Evolutionary conservation across 2,888 invertebrate species (phyloP).

Genomic region (Nemotelus nigrinus): DNA sequence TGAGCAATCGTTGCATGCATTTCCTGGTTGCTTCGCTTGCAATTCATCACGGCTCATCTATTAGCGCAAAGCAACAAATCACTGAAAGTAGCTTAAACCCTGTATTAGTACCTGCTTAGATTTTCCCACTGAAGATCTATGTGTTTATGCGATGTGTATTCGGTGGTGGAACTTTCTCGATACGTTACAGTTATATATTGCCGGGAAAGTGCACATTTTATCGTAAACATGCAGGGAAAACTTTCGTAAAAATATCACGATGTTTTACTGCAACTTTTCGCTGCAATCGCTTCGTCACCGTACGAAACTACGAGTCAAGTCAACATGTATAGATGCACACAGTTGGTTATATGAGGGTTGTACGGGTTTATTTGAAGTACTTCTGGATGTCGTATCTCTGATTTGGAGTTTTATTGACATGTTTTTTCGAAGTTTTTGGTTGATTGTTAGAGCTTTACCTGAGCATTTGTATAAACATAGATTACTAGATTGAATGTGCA

Average conservation of each 20-base stretch:
- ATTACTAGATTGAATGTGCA: neutral
- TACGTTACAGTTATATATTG: slow-evolving; percentile 33
- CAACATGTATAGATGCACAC: too few relatives aligned
- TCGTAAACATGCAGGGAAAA: slow-evolving; percentile 30
- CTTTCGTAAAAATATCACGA: neutral
- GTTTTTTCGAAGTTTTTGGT: slow-evolving; percentile 4
- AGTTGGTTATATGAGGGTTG: neutral
- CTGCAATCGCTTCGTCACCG: neutral
- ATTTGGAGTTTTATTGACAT: slow-evolving; percentile 30
- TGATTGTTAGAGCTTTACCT: slow-evolving; percentile 1
- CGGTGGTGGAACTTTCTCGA: slow-evolving; percentile 21
- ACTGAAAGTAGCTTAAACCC: neutral
- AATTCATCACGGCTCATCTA: neutral
- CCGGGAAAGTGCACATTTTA: slow-evolving; percentile 41
- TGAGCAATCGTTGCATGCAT: slow-evolving; percentile 19
- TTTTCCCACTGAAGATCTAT: too few relatives aligned
- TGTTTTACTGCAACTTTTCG: neutral
- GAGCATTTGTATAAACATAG: neutral
- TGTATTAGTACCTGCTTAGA: too few relatives aligned
- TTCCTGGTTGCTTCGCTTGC: neutral
- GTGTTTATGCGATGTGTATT: neutral
- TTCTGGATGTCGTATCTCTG: neutral
- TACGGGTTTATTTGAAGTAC: neutral
- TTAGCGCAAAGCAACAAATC: neutral
- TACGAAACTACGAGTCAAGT: neutral